Evolutionary conservation across 2,113 vertebrate species (phyloP), one percentile per base, ranked within the genome.

Genomic region (Aythya baeri): DNA sequence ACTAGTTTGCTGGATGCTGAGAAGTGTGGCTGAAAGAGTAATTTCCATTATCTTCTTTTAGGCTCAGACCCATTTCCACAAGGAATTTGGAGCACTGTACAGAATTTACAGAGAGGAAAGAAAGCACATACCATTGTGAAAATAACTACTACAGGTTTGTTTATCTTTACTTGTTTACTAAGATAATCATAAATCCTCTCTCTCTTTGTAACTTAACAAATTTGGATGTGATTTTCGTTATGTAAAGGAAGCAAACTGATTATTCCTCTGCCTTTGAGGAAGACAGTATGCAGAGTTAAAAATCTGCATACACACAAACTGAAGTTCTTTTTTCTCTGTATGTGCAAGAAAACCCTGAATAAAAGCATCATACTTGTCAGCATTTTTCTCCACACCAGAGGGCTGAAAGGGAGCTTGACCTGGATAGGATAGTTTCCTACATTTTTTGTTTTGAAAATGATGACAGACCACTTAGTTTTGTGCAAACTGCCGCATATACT

Each of bases 371-470:
- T 23, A 36, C 49, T 89, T 79, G 70, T 75, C 84, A 93, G 93
- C 78, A 22, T 79, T 57, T 75, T 41, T 36, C 74, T 67, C 62
- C 18, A 4, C 23, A 78, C 77, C 87, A 81, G 52, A 91, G 66
- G 74, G 70, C 65, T 78, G 61, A 88, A 27, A 63, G 52, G 57
- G 70, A 89, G 46, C 84, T 36, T 71, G 91, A 87, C 91, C 87
- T 78, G 93, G 52, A 52, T 20, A 34, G 46, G 59, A 91, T 29
- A 70, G 81, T 46, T 96, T 82, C 93, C 93, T 72, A 67, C 44
- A 61, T 29, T 38, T 36, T 70, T 26, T 41, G 22, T 17, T 61
- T 81, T 34, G 27, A 4, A 46, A 79, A 73, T 17, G 23, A 66
- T 62, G 62, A 55, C 7, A n/a, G 26, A 55, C 26, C 59, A 27